Percentiles rank a stretch among this genome's conserved stretches.
Conservation (phyloP, 2,888 invertebrate genomes). For the Amblyjoppa proteus region DNA sequence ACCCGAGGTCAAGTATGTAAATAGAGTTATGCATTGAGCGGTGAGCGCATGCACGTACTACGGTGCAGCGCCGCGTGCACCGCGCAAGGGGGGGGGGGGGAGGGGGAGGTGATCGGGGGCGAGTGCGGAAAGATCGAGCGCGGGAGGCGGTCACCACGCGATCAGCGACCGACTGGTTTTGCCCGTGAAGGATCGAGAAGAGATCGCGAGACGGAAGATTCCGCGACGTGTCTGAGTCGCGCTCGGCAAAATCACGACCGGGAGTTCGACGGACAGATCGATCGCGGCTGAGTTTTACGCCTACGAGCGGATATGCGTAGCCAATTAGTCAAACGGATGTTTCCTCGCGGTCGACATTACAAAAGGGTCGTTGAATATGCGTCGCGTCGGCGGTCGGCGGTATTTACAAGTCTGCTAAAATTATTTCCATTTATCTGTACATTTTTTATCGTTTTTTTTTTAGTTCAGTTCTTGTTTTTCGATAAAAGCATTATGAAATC, state of each 20-base stretch:
- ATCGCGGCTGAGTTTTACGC: not conserved
- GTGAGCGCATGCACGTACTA: conserved; percentile 6
- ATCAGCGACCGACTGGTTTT: conserved; percentile 38
- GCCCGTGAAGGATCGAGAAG: conserved; percentile 13
- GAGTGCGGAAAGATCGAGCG: conserved; percentile 8
- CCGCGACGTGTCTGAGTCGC: not conserved
- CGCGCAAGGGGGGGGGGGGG: too few species aligned
- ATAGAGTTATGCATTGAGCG: conserved; percentile 56
- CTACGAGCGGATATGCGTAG: not conserved
- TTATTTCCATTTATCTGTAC: too few species aligned
- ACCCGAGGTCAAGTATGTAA: conserved; percentile 62
- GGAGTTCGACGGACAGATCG: not conserved
- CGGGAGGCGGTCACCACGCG: conserved; percentile 51
- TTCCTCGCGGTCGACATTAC: too few species aligned
- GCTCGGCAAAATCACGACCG: not conserved
- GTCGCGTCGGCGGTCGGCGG: too few species aligned
- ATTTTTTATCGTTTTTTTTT: too few species aligned
- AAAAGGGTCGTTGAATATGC: too few species aligned
- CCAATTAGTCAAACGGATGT: not conserved
- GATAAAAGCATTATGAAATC: too few species aligned
- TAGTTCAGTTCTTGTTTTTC: too few species aligned
- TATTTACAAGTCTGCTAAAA: not conserved
- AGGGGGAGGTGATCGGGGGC: not conserved
- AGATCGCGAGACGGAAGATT: conserved; percentile 12
- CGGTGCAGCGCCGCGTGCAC: conserved; percentile 5